phyloP scores from a whole-genome alignment of 1,140 invertebrate genomes.

The Ceratosolen solmsi region DNA sequence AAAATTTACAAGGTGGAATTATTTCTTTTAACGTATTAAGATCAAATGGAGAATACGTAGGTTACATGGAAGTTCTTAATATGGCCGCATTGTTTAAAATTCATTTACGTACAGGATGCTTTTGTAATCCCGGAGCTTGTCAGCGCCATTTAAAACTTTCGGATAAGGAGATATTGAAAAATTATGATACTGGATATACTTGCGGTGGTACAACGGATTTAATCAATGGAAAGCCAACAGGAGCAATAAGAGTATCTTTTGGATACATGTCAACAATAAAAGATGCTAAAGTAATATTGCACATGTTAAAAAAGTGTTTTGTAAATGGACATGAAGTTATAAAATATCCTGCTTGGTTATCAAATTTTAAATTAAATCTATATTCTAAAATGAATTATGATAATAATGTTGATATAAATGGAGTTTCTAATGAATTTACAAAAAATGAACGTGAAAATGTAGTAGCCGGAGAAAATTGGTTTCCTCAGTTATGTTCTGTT shows the following conservation, averaged over 20 bases:
- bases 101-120: constrained; percentile 92
- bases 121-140: constrained; percentile 97
- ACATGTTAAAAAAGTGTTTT: constrained; percentile 84
- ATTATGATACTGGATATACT: constrained; percentile 90
- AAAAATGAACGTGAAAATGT: constrained; percentile 18
- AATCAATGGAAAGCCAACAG: constrained; percentile 91
- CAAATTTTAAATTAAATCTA: constrained; percentile 48
- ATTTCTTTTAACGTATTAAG: constrained; percentile 92
- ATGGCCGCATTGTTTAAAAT: constrained; percentile 91
- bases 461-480: constrained; percentile 31
- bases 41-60: constrained; percentile 85
- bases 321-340: constrained; percentile 67
- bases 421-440: constrained; percentile 4
- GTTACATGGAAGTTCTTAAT: constrained; percentile 92
- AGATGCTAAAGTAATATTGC: constrained; percentile 83
- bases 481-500: neutral
- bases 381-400: constrained; percentile 49
- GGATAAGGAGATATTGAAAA: constrained; percentile 80
- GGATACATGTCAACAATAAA: constrained; percentile 89
- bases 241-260: constrained; percentile 93
- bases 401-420: constrained; percentile 11
- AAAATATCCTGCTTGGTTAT: constrained; percentile 63
- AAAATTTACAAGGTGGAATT: constrained; percentile 84
- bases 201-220: constrained; percentile 94
- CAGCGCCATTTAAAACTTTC: constrained; percentile 84